Base-by-base conservation (phyloP, 2,888 invertebrate genomes). In the Napeogenes inachia region DNA sequence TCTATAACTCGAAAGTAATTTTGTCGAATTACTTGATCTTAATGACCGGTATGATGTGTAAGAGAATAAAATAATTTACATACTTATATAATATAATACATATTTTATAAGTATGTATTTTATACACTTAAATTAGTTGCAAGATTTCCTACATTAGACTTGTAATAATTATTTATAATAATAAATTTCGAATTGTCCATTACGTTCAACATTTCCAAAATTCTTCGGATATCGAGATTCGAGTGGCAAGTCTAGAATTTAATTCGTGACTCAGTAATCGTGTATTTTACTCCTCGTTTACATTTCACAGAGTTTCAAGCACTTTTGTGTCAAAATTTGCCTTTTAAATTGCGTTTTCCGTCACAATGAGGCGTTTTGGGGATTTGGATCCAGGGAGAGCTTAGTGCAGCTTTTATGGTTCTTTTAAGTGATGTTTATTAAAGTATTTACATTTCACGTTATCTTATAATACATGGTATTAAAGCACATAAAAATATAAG, bases 271-370 rank as follows among this genome's bases (percentile, higher is more conserved):
- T 4, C 30, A 30, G 30, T 47, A 30, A 30, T 21, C 8, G 21
- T 13, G n/a, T 53, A 32, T 47, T 60, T 63, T 45, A 30, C 59
- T 56, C 59, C 63, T 63, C 59, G 61, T 66, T 66, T 64, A 62
- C 64, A 62, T 64, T 60, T 64, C 66, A 66, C 57, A 63, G 59
- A 61, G 58, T 63, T 47, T 45, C 42, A 47, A 58, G 55, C 55
- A 54, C 55, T 57, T 64, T 59, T 60, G 53, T 33, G 54, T 45
- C 35, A 42, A 38, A 60, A 64, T 66, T 66, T 62, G 45, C 56
- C 64, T 66, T 64, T 64, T 53, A 57, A 65, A 65, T 65, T 50
- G 8, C 35, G 58, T 61, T 56, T 47, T 35, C 60, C 61, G 55
- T 60, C 54, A 45, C 45, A 62, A 60, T 59, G 42, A 62, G 56